Conservation (phyloP, 2,888 invertebrate species). For the Cephus runcator region DNA sequence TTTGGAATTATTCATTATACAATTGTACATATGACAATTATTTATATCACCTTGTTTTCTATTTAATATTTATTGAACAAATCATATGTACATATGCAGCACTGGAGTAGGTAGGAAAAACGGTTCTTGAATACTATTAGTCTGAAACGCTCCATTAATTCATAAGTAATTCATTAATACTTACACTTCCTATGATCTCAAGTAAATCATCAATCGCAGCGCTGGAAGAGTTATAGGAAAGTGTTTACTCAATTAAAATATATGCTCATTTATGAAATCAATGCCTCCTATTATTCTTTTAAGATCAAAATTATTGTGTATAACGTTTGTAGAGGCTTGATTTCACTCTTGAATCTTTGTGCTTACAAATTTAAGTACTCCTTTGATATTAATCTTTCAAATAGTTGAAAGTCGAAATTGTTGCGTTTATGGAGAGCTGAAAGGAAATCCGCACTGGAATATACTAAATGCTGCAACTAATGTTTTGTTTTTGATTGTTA, state of each 20-base stretch:
- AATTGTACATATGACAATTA: constrained; percentile 40
- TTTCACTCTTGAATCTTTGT: not conserved
- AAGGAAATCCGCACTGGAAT: not conserved
- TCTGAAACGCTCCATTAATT: not conserved
- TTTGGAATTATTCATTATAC: constrained; percentile 24
- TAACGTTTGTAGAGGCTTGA: not conserved
- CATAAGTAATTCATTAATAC: not conserved
- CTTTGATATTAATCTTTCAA: not conserved
- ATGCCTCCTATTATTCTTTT: not conserved
- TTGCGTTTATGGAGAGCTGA: not conserved
- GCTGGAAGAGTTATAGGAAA: not conserved
- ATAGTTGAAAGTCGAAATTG: not conserved
- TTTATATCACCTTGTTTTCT: constrained; percentile 31
- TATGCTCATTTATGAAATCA: not conserved
- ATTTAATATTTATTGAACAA: constrained; percentile 48
- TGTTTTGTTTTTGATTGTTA: not conserved
- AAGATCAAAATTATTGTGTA: not conserved
- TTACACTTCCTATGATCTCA: not conserved
- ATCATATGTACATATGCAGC: constrained; percentile 10
- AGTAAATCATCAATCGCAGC: not conserved
- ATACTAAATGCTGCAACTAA: not conserved
- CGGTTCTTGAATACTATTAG: not conserved
- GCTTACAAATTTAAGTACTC: not conserved
- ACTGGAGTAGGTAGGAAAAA: not conserved
- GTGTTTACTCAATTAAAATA: not conserved